Evolutionary conservation across 1,140 invertebrate species (phyloP), one percentile per base, ranked within the genome.

Genomic region (Parasteatoda tepidariorum): DNA sequence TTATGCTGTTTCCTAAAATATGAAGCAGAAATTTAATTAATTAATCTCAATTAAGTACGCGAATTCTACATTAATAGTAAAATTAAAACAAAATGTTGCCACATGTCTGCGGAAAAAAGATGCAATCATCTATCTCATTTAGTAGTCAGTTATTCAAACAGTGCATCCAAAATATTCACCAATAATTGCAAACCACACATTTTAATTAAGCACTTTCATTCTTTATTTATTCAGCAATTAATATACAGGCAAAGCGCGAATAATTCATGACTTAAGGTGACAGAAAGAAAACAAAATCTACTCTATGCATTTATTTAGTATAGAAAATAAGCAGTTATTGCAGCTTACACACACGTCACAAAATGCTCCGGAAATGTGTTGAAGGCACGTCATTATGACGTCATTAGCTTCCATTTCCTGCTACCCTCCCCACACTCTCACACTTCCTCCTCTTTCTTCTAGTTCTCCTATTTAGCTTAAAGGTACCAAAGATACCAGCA

Each of bases 321-420:
- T 13, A 18, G 9, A 18, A 18, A 48, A 48, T 13, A 18, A 48
- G 38, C 18, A 13, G 38, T 13, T 41, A 41, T 41, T 6, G 38
- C 24, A 24, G 66, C 54, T 33, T 9, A 22, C 48, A 22, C 54
- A 34, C 31, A 61, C 71, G 71, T 61, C 54, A 74, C 55, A 30
- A 31, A 61, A 33, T 26, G 33, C 22, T 13, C 71, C 55, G 71
- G 57, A 74, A 74, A 74, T 59, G 71, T 74, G n/a, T 54, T 61
- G 24, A 74, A 61, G 33, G 57, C 71, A 61, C 54, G 57, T 74
- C 71, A 74, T 74, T 74, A 74, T 74, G 54, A 74, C 71, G 71
- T 74, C 71, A 74, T 74, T 74, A 34, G 71, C 71, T 61, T 59
- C 55, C 71, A 61, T 74, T 74, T 74, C 71, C 71, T 33, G 71